phyloP scores from a whole-genome alignment of 2,113 vertebrate species.

The Lycaon pictus region DNA sequence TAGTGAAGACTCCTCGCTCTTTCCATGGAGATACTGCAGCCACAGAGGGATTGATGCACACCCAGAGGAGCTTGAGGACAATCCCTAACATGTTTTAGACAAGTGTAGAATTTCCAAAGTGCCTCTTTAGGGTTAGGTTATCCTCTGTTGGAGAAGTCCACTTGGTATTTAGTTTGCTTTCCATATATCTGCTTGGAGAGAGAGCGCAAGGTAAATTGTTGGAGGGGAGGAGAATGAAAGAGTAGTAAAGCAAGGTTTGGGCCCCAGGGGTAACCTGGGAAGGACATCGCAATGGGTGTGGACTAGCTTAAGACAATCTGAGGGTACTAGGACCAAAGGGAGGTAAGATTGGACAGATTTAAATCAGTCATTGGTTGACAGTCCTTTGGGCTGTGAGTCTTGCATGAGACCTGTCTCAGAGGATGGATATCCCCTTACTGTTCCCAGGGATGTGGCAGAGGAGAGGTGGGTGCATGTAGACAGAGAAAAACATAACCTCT shows the following conservation, averaged over 20 bases:
- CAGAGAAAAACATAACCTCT: background rate
- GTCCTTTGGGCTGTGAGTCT: background rate
- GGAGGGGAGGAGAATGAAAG: background rate
- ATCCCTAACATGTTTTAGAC: background rate
- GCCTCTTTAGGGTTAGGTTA: background rate
- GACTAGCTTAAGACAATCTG: background rate
- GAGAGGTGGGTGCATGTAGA: background rate
- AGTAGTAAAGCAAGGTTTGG: background rate
- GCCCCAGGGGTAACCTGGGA: background rate
- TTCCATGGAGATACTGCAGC: background rate
- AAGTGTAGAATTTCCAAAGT: background rate
- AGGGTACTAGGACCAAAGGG: background rate
- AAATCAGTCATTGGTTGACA: background rate
- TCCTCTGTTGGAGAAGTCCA: background rate
- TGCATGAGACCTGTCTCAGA: background rate
- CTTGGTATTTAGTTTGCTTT: background rate
- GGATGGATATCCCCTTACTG: background rate
- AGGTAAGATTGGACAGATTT: background rate
- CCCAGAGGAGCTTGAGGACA: background rate
- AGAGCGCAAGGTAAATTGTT: background rate
- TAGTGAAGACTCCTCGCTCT: background rate
- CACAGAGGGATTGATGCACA: background rate
- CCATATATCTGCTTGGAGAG: background rate
- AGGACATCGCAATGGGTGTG: background rate
- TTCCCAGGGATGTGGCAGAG: background rate